phyloP scores from a whole-genome alignment of 2,888 invertebrate species.

The Platynereis dumerilii region DNA sequence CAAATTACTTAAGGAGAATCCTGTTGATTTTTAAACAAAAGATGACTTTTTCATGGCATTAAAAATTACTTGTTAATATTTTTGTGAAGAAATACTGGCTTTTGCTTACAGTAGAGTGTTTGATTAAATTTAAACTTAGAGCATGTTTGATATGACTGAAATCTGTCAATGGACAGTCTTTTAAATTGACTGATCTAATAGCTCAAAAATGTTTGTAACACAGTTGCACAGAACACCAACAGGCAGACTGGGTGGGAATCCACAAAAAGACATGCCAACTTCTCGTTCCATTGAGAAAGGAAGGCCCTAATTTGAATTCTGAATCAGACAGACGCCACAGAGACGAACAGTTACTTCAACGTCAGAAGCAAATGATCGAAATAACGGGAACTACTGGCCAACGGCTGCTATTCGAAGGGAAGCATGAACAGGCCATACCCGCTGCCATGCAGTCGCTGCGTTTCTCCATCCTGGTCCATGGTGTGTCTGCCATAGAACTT shows the following conservation, averaged over 20 bases:
- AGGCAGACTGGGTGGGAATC: constrained; percentile 62
- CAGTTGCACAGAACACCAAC: constrained; percentile 61
- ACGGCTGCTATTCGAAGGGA: constrained; percentile 61
- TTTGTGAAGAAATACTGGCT: too few relatives aligned
- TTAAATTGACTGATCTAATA: too few relatives aligned
- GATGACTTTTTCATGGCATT: too few relatives aligned
- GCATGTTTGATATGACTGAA: too few relatives aligned
- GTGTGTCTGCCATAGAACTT: constrained; percentile 62
- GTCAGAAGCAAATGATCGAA: constrained; percentile 61
- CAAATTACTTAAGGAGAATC: too few relatives aligned
- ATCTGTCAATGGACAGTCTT: too few relatives aligned
- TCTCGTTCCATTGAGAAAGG: constrained; percentile 54
- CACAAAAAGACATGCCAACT: constrained; percentile 63
- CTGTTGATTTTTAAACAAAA: too few relatives aligned
- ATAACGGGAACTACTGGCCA: constrained; percentile 61
- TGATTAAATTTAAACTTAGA: too few relatives aligned
- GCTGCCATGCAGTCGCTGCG: constrained; percentile 63
- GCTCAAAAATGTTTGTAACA: too few relatives aligned
- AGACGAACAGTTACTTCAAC: constrained; percentile 47
- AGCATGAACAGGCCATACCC: constrained; percentile 63
- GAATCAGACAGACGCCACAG: constrained; percentile 60
- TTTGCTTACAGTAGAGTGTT: too few relatives aligned
- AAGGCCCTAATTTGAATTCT: constrained; percentile 58
- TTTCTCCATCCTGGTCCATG: constrained; percentile 62
- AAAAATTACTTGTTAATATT: too few relatives aligned